Conservation (phyloP, 92 coral and sea anemone species). For the Palythoa heliodiscus region DNA sequence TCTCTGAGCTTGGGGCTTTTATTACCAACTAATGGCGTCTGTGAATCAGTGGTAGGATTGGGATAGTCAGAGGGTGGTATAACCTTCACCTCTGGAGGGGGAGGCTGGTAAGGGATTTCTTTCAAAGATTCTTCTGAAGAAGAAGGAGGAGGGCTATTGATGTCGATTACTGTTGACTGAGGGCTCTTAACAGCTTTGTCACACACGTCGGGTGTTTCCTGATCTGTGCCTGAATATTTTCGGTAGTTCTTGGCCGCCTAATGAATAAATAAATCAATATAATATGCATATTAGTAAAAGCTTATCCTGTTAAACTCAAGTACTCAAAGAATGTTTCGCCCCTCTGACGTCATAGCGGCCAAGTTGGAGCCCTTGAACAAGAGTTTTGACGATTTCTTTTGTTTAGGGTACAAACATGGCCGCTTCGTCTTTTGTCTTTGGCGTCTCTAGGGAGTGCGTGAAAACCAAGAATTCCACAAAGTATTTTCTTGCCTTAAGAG, state of each 20-base stretch:
- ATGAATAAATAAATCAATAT: neutral
- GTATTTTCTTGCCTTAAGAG: too few species aligned
- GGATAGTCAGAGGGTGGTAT: neutral
- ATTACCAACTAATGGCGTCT: neutral
- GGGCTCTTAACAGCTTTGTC: neutral
- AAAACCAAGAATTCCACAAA: too few species aligned
- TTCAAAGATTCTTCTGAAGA: constrained; percentile 41
- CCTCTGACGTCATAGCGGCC: too few species aligned
- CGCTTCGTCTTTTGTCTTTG: too few species aligned
- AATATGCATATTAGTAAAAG: too few species aligned
- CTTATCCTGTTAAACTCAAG: too few species aligned
- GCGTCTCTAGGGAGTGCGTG: too few species aligned
- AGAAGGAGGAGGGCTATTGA: constrained; percentile 20
- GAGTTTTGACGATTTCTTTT: too few species aligned
- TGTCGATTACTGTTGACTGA: constrained; percentile 8
- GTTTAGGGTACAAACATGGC: too few species aligned
- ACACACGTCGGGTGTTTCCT: neutral
- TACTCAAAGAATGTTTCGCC: too few species aligned
- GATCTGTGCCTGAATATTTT: constrained; percentile 30
- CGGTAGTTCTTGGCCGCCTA: constrained; percentile 38
- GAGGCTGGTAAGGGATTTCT: constrained; percentile 28
- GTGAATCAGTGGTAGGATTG: neutral
- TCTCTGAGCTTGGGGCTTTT: neutral
- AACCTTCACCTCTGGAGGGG: neutral
- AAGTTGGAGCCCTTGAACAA: too few species aligned